A percentile compares a stretch with the other conserved stretches of the same genome.
phyloP scores from a whole-genome alignment of 2,113 vertebrate species.

The Chitala chitala region DNA sequence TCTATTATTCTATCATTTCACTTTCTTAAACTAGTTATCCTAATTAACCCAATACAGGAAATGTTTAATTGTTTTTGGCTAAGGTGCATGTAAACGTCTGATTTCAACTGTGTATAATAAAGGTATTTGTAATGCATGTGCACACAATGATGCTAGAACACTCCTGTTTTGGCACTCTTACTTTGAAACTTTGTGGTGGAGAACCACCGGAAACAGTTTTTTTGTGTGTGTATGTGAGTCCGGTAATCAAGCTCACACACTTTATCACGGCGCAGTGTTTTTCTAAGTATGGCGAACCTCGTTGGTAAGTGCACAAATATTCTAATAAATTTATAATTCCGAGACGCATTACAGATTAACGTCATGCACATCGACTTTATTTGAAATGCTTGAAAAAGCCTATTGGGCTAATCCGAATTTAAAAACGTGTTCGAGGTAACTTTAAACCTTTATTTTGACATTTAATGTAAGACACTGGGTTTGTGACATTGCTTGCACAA shows the following conservation, averaged over 20 bases:
- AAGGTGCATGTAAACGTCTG: too few relatives aligned
- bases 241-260: not conserved
- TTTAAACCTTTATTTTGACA: not conserved
- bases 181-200: not conserved
- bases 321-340: not conserved
- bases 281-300: constrained; percentile 13
- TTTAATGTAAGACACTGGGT: not conserved
- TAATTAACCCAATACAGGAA: too few relatives aligned
- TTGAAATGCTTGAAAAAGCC: not conserved
- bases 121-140: too few relatives aligned
- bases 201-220: constrained; percentile 33
- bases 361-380: not conserved
- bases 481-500: constrained; percentile 12
- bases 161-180: not conserved
- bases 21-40: too few relatives aligned
- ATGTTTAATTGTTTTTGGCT: too few relatives aligned
- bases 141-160: not conserved
- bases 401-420: not conserved
- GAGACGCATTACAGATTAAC: constrained; percentile 1
- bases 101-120: too few relatives aligned
- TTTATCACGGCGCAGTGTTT: not conserved
- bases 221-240: not conserved
- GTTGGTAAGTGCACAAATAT: not conserved
- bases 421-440: not conserved
- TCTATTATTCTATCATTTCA: too few relatives aligned